Conservation (phyloP, 1,140 invertebrate genomes). For the Cydia splendana region DNA sequence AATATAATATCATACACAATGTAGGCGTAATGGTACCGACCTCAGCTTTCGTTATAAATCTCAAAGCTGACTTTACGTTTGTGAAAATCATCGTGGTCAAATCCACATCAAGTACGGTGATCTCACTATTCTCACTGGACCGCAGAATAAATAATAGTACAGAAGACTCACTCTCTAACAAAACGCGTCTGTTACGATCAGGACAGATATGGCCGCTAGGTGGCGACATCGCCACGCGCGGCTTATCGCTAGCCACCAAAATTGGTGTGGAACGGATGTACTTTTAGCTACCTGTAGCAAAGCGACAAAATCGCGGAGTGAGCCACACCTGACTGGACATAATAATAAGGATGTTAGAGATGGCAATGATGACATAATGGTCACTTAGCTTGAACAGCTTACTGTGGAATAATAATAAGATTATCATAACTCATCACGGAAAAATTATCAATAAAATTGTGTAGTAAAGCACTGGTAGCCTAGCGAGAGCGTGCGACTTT, state of each 20-base stretch:
- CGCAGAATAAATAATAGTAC: too few species aligned
- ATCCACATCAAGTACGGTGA: not conserved
- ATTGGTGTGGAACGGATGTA: too few species aligned
- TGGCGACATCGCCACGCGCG: too few species aligned
- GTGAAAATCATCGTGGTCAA: slow-evolving; percentile 17
- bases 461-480: too few species aligned
- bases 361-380: not conserved
- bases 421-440: not conserved
- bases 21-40: slow-evolving; percentile 9
- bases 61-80: slow-evolving; percentile 11
- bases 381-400: not conserved
- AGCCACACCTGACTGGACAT: too few species aligned
- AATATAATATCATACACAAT: slow-evolving; percentile 16
- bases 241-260: too few species aligned
- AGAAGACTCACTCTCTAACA: too few species aligned
- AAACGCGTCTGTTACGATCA: too few species aligned
- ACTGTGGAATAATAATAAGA: not conserved
- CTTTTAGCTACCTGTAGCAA: too few species aligned
- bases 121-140: not conserved
- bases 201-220: too few species aligned
- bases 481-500: too few species aligned
- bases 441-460: not conserved
- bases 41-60: not conserved
- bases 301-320: too few species aligned
- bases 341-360: not conserved